A percentile compares a stretch with the other conserved stretches of the same genome.
phyloP scores from a whole-genome alignment of 1,140 invertebrate genomes.

The Hesperophylax magnus region DNA sequence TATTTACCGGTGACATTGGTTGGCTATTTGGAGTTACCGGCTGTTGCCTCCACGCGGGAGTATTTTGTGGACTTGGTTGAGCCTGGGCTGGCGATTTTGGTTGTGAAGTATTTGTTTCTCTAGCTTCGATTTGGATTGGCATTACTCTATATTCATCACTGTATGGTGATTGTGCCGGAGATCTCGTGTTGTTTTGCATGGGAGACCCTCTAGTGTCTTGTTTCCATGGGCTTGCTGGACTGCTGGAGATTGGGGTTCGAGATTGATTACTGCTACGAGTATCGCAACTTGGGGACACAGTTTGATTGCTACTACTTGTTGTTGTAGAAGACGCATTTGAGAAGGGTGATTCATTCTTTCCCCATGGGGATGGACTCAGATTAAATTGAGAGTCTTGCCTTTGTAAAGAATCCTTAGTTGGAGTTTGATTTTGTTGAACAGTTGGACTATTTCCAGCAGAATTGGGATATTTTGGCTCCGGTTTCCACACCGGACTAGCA shows the following conservation, averaged over 20 bases:
- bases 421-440: conserved; percentile 59
- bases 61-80: conserved; percentile 49
- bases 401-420: conserved; percentile 65
- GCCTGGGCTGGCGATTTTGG: conserved; percentile 35
- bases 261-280: conserved; percentile 41
- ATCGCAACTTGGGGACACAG: conserved; percentile 45
- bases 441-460: conserved; percentile 25
- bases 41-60: conserved; percentile 58
- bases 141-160: conserved; percentile 34
- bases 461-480: conserved; percentile 66
- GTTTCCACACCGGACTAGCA: conserved; percentile 67
- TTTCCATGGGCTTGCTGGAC: conserved; percentile 50
- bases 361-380: conserved; percentile 65
- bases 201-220: conserved; percentile 47
- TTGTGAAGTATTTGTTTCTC: conserved; percentile 37
- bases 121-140: conserved; percentile 44
- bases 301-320: conserved; percentile 58
- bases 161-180: conserved; percentile 36
- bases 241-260: conserved; percentile 45
- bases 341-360: conserved; percentile 61
- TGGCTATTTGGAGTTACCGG: conserved; percentile 57
- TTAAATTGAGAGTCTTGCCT: conserved; percentile 70
- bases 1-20: conserved; percentile 6
- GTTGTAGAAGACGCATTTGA: conserved; percentile 47
- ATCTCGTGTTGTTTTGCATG: conserved; percentile 23